These are phyloP conservation scores for Mionectes olivaceus DNA, from an alignment of 2,797 vertebrate species.

Conservation along the genomic window DNA sequence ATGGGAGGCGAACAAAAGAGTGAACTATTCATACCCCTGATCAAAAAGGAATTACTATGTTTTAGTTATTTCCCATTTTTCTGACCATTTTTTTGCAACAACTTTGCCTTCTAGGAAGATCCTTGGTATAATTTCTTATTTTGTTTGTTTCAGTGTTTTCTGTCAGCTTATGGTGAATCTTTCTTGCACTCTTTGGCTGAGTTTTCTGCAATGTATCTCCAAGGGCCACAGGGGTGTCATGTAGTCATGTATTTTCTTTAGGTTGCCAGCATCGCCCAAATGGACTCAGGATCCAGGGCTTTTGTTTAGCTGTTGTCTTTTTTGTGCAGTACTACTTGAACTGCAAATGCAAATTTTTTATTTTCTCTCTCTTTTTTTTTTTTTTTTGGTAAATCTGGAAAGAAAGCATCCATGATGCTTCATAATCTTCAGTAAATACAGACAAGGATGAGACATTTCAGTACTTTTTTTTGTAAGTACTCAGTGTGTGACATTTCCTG, in stretches of 20 bases:
- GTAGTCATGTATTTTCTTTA: not conserved
- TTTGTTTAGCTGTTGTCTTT: not conserved
- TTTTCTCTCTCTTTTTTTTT: not conserved
- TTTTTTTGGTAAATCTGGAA: not conserved
- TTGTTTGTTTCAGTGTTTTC: not conserved
- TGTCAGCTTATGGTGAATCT: not conserved
- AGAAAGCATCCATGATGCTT: not conserved
- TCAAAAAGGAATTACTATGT: not conserved
- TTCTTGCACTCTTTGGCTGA: not conserved
- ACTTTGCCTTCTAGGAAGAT: not conserved
- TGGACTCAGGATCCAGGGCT: not conserved
- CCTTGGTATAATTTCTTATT: not conserved
- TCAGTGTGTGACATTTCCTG: not conserved
- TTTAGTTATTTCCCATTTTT: not conserved
- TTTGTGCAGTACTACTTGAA: not conserved
- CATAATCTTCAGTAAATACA: not conserved
- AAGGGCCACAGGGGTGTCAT: not conserved
- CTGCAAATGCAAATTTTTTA: not conserved
- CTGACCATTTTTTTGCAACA: not conserved
- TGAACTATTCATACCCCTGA: not conserved
- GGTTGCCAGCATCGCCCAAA: not conserved
- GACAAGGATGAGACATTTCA: not conserved
- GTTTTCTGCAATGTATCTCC: not conserved
- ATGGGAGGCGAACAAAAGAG: not conserved
- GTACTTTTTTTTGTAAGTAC: not conserved